Percentiles rank a stretch among this genome's conserved stretches.
Conservation (phyloP, 2,113 vertebrate genomes). For the Takifugu flavidus region DNA sequence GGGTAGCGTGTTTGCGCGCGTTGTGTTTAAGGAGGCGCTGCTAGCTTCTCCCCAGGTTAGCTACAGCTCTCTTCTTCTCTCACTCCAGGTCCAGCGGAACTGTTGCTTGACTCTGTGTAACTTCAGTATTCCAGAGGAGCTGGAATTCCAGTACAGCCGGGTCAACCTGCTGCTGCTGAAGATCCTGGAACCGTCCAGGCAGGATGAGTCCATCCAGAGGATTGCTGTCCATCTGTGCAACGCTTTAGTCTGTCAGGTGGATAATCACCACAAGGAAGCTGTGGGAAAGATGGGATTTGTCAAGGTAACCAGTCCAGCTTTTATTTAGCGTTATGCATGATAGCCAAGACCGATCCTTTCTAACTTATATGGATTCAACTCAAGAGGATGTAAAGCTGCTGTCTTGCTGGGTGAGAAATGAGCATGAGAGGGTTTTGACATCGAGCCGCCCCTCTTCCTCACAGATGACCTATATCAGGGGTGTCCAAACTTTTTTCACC, state of each 20-base stretch:
- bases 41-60: neutral
- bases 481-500: too few relatives aligned
- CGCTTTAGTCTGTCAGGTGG: conserved; percentile 96
- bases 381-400: too few relatives aligned
- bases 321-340: too few relatives aligned
- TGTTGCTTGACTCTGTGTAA: conserved; percentile 96
- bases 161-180: conserved; percentile 93
- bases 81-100: conserved; percentile 90
- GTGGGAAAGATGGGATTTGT: conserved; percentile 99
- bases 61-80: neutral
- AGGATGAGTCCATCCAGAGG: conserved; percentile 98
- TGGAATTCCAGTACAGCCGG: conserved; percentile 95
- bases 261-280: conserved; percentile 97
- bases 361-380: too few relatives aligned
- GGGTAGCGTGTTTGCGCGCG: too few relatives aligned
- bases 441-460: too few relatives aligned
- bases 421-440: too few relatives aligned
- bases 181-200: conserved; percentile 89
- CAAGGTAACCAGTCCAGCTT: conserved; percentile 72
- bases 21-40: too few relatives aligned
- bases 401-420: too few relatives aligned
- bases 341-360: too few relatives aligned
- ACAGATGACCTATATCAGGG: too few relatives aligned
- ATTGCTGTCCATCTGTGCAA: conserved; percentile 97
- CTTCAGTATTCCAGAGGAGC: conserved; percentile 96